A percentile compares a stretch with the other conserved stretches of the same genome.
Evolutionary conservation across 2,888 invertebrate species (phyloP).

Genomic region (Pasiphila rectangulata): DNA sequence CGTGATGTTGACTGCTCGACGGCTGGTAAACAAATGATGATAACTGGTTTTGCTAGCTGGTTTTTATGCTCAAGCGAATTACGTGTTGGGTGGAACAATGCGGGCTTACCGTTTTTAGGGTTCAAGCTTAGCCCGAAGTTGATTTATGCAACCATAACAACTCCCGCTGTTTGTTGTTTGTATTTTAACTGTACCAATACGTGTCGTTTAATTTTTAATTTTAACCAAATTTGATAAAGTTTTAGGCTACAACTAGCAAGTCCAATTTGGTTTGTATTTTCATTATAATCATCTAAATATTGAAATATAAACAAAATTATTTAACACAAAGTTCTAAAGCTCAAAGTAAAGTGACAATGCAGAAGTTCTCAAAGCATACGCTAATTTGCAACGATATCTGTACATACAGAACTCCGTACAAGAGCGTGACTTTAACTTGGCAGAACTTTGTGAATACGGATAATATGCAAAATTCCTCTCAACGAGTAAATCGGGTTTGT

Average conservation of each 20-base stretch:
- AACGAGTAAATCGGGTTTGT: neutral
- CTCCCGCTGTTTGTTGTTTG: no score
- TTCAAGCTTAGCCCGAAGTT: neutral
- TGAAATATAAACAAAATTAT: no score
- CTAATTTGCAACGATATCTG: neutral
- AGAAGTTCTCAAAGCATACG: no score
- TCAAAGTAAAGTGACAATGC: no score
- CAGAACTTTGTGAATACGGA: neutral
- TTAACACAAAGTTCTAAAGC: no score
- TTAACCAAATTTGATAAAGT: no score
- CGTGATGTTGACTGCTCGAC: slow-evolving; percentile 17
- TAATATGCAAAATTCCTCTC: neutral
- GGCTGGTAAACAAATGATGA: slow-evolving; percentile 28
- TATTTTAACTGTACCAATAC: no score
- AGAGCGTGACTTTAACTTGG: neutral
- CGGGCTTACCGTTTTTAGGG: slow-evolving; percentile 10
- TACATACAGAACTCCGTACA: neutral
- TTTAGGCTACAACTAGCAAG: no score
- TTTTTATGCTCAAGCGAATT: slow-evolving; percentile 20
- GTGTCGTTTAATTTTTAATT: no score
- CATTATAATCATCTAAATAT: no score
- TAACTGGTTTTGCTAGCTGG: slow-evolving; percentile 23
- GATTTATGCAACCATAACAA: no score
- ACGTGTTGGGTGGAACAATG: slow-evolving; percentile 4
- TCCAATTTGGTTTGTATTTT: no score